Conservation (phyloP, 2,113 vertebrate genomes). For the Cranoglanis bouderius region DNA sequence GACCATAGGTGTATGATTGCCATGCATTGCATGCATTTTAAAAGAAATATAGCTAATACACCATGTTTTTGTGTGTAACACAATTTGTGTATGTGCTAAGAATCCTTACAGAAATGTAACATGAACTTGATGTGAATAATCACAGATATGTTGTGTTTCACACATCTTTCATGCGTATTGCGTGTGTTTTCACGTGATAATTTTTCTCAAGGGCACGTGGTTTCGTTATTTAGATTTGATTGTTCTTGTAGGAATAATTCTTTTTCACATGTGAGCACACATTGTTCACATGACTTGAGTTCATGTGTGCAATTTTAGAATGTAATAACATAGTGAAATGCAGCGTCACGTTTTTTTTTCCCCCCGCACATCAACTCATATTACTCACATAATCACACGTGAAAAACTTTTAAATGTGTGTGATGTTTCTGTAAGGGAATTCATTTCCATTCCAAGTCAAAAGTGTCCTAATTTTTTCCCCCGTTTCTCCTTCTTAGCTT, state of each 20-base stretch:
- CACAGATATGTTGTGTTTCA: not conserved
- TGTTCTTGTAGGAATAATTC: too few species aligned
- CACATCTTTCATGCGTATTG: not conserved
- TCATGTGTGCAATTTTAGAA: not conserved
- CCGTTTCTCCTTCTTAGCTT: conserved; percentile 63
- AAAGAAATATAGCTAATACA: not conserved
- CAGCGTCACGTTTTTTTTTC: too few species aligned
- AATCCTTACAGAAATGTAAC: not conserved
- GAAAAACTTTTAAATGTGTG: not conserved
- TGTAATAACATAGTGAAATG: not conserved
- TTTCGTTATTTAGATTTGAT: not conserved
- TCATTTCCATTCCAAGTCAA: not conserved
- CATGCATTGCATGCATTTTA: not conserved
- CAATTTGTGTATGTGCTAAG: not conserved
- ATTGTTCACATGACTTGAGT: not conserved
- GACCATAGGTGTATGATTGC: not conserved
- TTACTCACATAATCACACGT: not conserved
- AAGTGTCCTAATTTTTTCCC: not conserved
- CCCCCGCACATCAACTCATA: too few species aligned
- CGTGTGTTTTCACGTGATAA: not conserved
- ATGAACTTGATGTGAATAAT: not conserved
- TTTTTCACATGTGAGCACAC: too few species aligned
- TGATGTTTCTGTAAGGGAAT: not conserved
- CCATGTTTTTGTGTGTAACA: not conserved
- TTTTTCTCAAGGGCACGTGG: not conserved